Evolutionary conservation across 2,888 invertebrate genomes (phyloP), one percentile per base, ranked within the genome.

Genomic region (Acronicta leporina): DNA sequence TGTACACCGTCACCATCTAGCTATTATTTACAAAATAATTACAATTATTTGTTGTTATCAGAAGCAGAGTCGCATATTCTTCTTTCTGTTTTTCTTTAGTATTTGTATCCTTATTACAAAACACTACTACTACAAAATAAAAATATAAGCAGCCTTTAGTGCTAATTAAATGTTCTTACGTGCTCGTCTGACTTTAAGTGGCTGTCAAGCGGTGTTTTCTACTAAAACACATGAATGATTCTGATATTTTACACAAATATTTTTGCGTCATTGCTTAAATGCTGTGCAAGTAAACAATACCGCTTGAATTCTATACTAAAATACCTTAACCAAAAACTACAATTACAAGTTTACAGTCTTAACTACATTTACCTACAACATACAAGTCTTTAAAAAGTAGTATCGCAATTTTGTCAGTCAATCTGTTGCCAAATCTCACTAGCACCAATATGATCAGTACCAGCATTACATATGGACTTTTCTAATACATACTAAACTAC

Each of bases 1-100:
- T 46, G 25, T 47, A 41, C 48, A 51, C 75, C 75, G 27, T 41
- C 78, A 75, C 78, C 78, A 42, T 53, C 46, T 54, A 56, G 2
- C 40, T 58, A 63, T 20, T 66, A 61, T 58, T 41, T 72, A 73
- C 68, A 69, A 41, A 38, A 42, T 9, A 30, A n/a, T n/a, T 38
- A 38, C 38, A 38, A n/a, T 13, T 38, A 0, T 6, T n/a, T 1
- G n/a, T n/a, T 13, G 13, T 35, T n/a, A n/a, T 38, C n/a, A 38
- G n/a, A 47, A 33, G 30, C 45, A 27, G 14, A 20, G 1, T 30
- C 10, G 5, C 16, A 13, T 11, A 5, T 13, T 43, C 27, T 27
- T 7, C n/a, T 44, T 27, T n/a, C 11, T 33, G 33, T 33, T 33
- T 33, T 33, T 11, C n/a, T 11, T 3, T n/a, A 44, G n/a, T 27